Percentiles rank a stretch among this genome's conserved stretches.
phyloP scores from a whole-genome alignment of 2,888 invertebrate genomes.

The Orchestes rusci region DNA sequence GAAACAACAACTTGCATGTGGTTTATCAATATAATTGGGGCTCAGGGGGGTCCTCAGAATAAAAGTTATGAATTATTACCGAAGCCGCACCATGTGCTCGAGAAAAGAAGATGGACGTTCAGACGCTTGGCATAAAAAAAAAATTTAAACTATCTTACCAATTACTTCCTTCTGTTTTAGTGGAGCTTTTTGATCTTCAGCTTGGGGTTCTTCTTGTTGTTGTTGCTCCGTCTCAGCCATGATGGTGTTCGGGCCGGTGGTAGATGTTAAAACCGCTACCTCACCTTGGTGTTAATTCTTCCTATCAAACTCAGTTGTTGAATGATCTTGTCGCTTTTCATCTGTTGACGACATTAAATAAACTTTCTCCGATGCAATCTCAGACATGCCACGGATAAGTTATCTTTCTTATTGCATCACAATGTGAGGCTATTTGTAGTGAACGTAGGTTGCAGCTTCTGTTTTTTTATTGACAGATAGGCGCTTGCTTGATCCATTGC shows the following conservation, averaged over 20 bases:
- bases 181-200: slow-evolving; percentile 51
- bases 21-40: too few relatives aligned
- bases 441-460: too few relatives aligned
- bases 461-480: too few relatives aligned
- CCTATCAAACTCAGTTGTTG: slow-evolving; percentile 53
- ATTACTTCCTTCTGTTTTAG: slow-evolving; percentile 81
- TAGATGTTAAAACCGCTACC: slow-evolving; percentile 71
- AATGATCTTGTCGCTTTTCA: slow-evolving; percentile 39
- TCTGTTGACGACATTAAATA: slow-evolving; percentile 36
- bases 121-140: slow-evolving; percentile 27
- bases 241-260: slow-evolving; percentile 54
- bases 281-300: slow-evolving; percentile 65
- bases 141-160: slow-evolving; percentile 52
- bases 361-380: slow-evolving; percentile 28
- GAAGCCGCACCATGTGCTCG: slow-evolving; percentile 42
- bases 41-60: too few relatives aligned
- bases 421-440: too few relatives aligned
- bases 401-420: too few relatives aligned
- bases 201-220: slow-evolving; percentile 49
- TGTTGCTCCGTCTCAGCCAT: slow-evolving; percentile 92
- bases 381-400: too few relatives aligned
- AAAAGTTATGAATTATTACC: too few relatives aligned
- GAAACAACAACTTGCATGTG: too few relatives aligned
- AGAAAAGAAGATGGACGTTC: slow-evolving; percentile 38
- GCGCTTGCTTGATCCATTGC: too few relatives aligned